Base-by-base conservation (phyloP, 2,113 vertebrate species). In the Fregata magnificens region DNA sequence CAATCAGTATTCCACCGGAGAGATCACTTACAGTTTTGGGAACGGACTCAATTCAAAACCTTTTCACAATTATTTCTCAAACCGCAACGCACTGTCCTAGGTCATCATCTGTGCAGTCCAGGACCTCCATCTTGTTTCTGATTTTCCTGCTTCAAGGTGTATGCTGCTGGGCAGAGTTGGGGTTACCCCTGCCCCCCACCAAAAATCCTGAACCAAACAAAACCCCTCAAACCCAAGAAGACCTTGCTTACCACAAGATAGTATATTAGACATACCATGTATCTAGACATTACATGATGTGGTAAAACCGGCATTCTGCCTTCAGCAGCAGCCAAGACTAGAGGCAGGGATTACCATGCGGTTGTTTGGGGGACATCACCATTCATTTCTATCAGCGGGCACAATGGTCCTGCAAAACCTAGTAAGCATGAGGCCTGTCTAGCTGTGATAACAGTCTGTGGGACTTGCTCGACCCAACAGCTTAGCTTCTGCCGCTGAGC, bases 391-490 rank as follows among this genome's bases (percentile, higher is more conserved):
- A 62, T 40, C 71, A 40, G 65, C 5, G 0, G 70, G 86, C 56
- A 91, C 73, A 87, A 77, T 80, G 91, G 55, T 76, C 93, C 95
- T 91, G 91, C 88, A 92, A 94, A 94, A 77, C 88, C 88, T 38
- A 69, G 31, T 42, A 31, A 80, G 92, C 86, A 1, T 32, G 88
- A 88, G 85, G 88, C 79, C 86, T 91, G 91, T 94, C 91, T 85
- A 15, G 84, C 89, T 80, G 76, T 28, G 96, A 90, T 96, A 97
- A 94, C 91, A 72, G 94, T 82, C 86, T 89, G 91, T 1, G 29
- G 61, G 94, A 69, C 95, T 65, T 25, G 74, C 61, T 81, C 1
- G 10, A 76, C 83, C 82, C 77, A 92, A 55, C 40, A 11, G 83
- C 94, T 94, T 22, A 79, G 93, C 78, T 85, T 76, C 86, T 95